These are phyloP conservation scores for Takifugu bimaculatus DNA, from an alignment of 2,113 vertebrate genomes.

Conservation along the genomic window DNA sequence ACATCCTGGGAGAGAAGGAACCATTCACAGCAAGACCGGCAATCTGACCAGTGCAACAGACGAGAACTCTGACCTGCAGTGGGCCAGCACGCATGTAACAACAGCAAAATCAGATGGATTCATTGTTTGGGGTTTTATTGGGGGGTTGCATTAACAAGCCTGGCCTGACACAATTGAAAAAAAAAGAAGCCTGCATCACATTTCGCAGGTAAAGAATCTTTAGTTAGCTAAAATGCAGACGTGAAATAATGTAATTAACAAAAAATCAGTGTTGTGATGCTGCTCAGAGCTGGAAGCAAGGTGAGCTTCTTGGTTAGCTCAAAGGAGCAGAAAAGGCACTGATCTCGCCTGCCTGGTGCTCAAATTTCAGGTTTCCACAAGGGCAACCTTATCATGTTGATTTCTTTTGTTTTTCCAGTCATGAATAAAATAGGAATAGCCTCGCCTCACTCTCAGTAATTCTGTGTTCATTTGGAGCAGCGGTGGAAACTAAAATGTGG, in stretches of 20 bases:
- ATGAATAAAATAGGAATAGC: constrained; percentile 19
- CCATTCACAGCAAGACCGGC: constrained; percentile 65
- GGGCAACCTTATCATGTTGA: neutral
- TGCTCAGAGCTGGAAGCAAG: constrained; percentile 15
- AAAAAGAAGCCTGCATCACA: neutral
- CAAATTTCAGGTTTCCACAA: constrained; percentile 27
- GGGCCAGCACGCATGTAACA: constrained; percentile 54
- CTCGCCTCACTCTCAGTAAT: constrained; percentile 17
- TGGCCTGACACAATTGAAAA: neutral
- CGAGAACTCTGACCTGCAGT: constrained; percentile 58
- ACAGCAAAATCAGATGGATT: constrained; percentile 65
- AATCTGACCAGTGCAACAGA: constrained; percentile 65
- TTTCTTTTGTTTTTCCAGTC: constrained; percentile 5
- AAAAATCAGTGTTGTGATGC: constrained; percentile 2
- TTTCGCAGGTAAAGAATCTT: neutral
- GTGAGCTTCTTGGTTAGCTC: constrained; percentile 13
- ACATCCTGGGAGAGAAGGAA: constrained; percentile 51
- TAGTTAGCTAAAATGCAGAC: neutral
- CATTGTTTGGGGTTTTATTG: constrained; percentile 56
- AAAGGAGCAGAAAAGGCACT: constrained; percentile 32
- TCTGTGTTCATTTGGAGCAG: neutral
- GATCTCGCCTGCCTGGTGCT: constrained; percentile 23
- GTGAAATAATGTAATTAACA: neutral
- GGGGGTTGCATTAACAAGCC: constrained; percentile 35
- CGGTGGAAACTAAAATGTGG: neutral